Base-by-base conservation (phyloP, 2,797 vertebrate genomes). In the Geotrypetes seraphini region DNA sequence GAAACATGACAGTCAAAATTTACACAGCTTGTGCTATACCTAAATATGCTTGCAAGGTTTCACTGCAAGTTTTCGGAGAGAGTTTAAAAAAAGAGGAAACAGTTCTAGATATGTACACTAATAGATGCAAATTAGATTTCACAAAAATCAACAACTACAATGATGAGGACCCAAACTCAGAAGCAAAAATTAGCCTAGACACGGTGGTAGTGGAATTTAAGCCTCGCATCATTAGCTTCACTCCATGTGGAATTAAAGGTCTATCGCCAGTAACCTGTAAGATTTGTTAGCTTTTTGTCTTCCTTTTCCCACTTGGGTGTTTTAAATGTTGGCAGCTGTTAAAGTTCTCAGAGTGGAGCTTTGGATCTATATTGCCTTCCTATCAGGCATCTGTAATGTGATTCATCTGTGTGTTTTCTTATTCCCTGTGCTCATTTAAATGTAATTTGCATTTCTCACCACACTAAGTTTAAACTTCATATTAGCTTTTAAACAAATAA, bases 271-370 rank as follows among this genome's bases (percentile, higher is more conserved):
- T 67, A 72, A 67, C 67, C 52, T 62, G 42, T 37, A 66, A 60
- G 57, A 52, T 64, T 48, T 63, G 60, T 58, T 62, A 47, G 46
- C 42, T 52, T 71, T 64, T 63, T 47, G 39, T 65, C 47, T 63
- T 52, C 37, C 36, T 36, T 53, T 54, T 70, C 65, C 52, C 66
- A 37, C 41, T 53, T 58, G 60, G 35, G 12, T 36, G 31, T 68
- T n/a, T 71, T 60, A 57, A 66, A 66, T 57, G 55, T 57, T 69
- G 70, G 55, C 73, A 76, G 72, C 69, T 75, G 67, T 66, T 56
- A 31, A 54, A 57, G 54, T 69, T 64, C 57, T 72, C 58, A 57
- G 19, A 58, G 48, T 66, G 42, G 55, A 69, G 50, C 56, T 68
- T 38, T 54, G 43, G 36, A 51, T 63, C 42, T 29, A 1, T 54